Base-by-base conservation (phyloP, 2,888 invertebrate species). In the Torymus auratus region DNA sequence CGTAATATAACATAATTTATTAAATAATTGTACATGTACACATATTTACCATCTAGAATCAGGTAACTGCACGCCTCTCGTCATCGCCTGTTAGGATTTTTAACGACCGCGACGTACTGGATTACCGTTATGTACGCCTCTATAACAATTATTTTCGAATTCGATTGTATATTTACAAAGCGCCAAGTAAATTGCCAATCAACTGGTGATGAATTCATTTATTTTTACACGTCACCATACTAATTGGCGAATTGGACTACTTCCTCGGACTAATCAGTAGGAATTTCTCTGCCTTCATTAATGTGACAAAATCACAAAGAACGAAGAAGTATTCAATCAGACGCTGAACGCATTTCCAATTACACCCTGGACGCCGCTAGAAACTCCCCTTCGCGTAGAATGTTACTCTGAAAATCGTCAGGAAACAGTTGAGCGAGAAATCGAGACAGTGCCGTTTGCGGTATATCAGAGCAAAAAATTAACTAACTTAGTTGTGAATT, bases 1-100 rank as follows among this genome's bases (percentile, higher is more conserved):
- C 75, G 60, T 75, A 82, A 81, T 76, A 61, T 53, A 78, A 82
- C 75, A 78, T 82, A 78, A 78, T 82, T 83, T 83, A 82, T 83
- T 83, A 82, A 82, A 81, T 81, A 82, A 82, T 81, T 73, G 58
- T 77, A 74, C 70, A 80, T 73, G 81, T 79, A 77, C 67, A 72
- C 60, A 78, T 71, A 70, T 78, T 71, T 74, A 80, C 60, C 61
- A 78, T 28, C 78, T 79, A 83, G 65, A 72, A 82, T 78, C 75
- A 78, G 64, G 64, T 80, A 75, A 69, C 62, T 73, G 60, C 1
- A 78, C 58, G 71, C 53, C 72, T 78, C n/a, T 60, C n/a, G 17
- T 70, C 52, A 64, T 75, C 53, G 55, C 65, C 56, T 70, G 17
- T 10, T 72, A 64, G 62, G 55, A 72, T 75, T 74, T 80, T 71